A percentile compares a stretch with the other conserved stretches of the same genome.
phyloP scores from a whole-genome alignment of 2,113 vertebrate species.

The Megaleporinus macrocephalus region DNA sequence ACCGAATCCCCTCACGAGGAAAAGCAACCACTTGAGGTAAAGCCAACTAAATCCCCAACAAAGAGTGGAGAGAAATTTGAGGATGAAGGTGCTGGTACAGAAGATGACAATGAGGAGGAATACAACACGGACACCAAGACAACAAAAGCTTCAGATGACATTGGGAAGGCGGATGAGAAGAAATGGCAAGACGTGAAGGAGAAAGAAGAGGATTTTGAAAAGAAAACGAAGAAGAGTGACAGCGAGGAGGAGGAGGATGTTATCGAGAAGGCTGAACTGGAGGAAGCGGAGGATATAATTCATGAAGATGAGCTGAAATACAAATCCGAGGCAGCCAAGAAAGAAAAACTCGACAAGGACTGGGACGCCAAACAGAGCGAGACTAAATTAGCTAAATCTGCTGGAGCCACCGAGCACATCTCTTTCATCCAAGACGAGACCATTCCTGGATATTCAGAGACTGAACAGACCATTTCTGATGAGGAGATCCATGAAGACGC shows the following conservation, averaged over 20 bases:
- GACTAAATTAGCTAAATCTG: constrained; percentile 54
- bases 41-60: constrained; percentile 56
- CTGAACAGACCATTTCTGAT: constrained; percentile 96
- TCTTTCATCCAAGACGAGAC: constrained; percentile 98
- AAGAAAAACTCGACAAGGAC: constrained; percentile 69
- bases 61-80: constrained; percentile 60
- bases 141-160: constrained; percentile 24
- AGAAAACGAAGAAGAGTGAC: constrained; percentile 79
- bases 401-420: constrained; percentile 82
- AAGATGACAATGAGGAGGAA: constrained; percentile 61
- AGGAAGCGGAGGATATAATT: constrained; percentile 84
- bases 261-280: constrained; percentile 92
- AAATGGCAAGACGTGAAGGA: constrained; percentile 74
- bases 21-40: constrained; percentile 53
- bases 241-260: constrained; percentile 84
- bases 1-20: constrained; percentile 71
- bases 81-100: constrained; percentile 61
- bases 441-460: constrained; percentile 96
- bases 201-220: constrained; percentile 70
- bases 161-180: constrained; percentile 44
- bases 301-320: constrained; percentile 69
- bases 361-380: constrained; percentile 64
- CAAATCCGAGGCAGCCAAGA: constrained; percentile 71
- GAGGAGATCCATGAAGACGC: constrained; percentile 95
- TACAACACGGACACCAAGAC: constrained; percentile 53